Base-by-base conservation (phyloP, 2,797 vertebrate species). In the Neosilurus hyrtlii region DNA sequence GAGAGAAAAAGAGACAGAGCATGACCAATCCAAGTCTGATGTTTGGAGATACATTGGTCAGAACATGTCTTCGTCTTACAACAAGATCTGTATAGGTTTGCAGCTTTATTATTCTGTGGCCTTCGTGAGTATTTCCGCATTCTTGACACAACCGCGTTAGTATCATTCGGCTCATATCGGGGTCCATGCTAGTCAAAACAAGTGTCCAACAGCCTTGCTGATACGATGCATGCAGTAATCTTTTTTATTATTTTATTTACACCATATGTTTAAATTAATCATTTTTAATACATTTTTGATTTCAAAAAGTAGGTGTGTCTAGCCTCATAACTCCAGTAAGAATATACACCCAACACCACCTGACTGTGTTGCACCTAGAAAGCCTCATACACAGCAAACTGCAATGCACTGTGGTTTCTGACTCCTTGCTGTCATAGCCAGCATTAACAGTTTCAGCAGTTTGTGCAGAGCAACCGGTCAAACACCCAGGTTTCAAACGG, bases 151-250 rank as follows among this genome's bases (percentile, higher is more conserved):
- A 86, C 80, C 85, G 88, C 63, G 86, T 86, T 24, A 30, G 84
- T 84, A 87, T 86, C 88, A 82, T 83, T 83, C 77, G 76, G 82
- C 81, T 80, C 85, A 81, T 90, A 89, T 90, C 85, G 52, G 67
- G 57, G 62, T 14, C 59, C 84, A 63, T 30, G 82, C 82, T 89
- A 93, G 94, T 92, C 93, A 93, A 88, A 94, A 94, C 91, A 90
- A 82, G 79, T 80, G 74, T 82, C 68, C 37, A 59, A 59, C 82
- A 83, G 86, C 88, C 89, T 89, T 88, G 81, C 70, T 82, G 80
- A 24, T 86, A 87, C 68, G 56, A 72, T 26, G 67, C 35, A 57
- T 61, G 65, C 52, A 67, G 71, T 67, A 75, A 65, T 63, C 43
- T 7, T 70, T 49, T 65, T 43, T 37, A 52, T n/a, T 73, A 62